phyloP scores from a whole-genome alignment of 2,888 invertebrate genomes.

The Clanis bilineata region DNA sequence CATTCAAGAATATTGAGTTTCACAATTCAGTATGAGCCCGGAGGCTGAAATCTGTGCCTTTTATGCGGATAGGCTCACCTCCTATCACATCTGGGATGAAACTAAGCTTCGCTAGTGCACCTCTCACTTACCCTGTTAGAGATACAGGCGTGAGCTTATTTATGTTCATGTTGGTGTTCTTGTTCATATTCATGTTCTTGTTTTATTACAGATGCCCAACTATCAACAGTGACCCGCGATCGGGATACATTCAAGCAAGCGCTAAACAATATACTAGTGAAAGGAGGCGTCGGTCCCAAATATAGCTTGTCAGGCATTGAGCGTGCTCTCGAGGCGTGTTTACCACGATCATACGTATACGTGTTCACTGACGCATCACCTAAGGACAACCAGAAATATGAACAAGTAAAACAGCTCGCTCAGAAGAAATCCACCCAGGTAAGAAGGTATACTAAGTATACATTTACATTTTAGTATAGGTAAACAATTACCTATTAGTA shows the following conservation, averaged over 20 bases:
- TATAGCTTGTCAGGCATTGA: conserved; percentile 55
- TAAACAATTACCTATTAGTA: too few species aligned
- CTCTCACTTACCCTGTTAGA: too few species aligned
- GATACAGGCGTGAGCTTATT: too few species aligned
- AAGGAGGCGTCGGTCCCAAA: conserved; percentile 55
- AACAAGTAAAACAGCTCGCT: conserved; percentile 25
- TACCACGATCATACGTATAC: conserved; percentile 15
- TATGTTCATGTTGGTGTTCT: too few species aligned
- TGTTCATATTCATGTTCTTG: background rate
- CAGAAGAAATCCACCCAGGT: conserved; percentile 52
- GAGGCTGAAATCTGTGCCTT: too few species aligned
- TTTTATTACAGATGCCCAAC: conserved; percentile 32
- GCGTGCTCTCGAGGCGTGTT: conserved; percentile 42
- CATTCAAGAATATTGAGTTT: too few species aligned
- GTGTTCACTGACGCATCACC: conserved; percentile 3
- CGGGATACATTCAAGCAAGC: conserved; percentile 38
- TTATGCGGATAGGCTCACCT: too few species aligned
- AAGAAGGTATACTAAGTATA: too few species aligned
- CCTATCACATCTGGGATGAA: too few species aligned
- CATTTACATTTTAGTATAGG: too few species aligned
- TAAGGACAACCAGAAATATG: background rate
- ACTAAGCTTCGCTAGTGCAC: too few species aligned
- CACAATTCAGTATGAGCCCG: too few species aligned
- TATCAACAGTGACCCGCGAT: conserved; percentile 40
- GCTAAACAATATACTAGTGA: conserved; percentile 31